Base-by-base conservation (phyloP, 2,797 vertebrate genomes). In the Danionella dracula region DNA sequence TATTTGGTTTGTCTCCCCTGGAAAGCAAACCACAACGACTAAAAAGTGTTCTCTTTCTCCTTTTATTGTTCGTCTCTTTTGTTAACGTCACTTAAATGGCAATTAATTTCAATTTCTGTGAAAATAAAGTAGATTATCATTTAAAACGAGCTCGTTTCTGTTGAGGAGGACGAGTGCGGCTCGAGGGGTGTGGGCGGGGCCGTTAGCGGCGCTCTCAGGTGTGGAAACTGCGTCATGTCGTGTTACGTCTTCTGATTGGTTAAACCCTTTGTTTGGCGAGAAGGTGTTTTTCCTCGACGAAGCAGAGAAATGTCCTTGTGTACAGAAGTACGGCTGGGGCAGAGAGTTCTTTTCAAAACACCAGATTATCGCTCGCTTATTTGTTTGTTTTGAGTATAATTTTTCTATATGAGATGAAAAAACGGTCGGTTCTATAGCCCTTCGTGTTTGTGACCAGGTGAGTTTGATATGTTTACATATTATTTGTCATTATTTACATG, bases 141-240 rank as follows among this genome's bases (percentile, higher is more conserved):
- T n/a, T n/a, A n/a, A n/a, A n/a, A n/a, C n/a, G n/a, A n/a, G n/a
- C n/a, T n/a, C n/a, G n/a, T n/a, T n/a, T n/a, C n/a, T n/a, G n/a
- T n/a, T n/a, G n/a, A n/a, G n/a, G 2, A 16, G 20, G 8, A 6
- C 8, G 4, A 7, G 34, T 16, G 6, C 17, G 4, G 7, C 34
- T 17, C 5, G 5, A 17, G 7, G n/a, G 1, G 11, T 32, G 51
- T 56, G 42, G 50, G 51, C 12, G 15, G 31, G 54, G 6, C 37
- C 35, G 23, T 40, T 12, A 13, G 8, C 48, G 20, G 49, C 48
- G 37, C 62, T 38, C 62, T 66, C 72, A 77, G 76, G 76, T 77
- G 70, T 19, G 16, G 37, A 37, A 61, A 29, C 1, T 23, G 35
- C 51, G 70, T 77, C 70, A 73, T 49, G 35, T 19, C 11, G 48